These are phyloP conservation scores for Plecturocebus donacophilus DNA, from an alignment of 2,113 vertebrate genomes.

Conservation along the genomic window DNA sequence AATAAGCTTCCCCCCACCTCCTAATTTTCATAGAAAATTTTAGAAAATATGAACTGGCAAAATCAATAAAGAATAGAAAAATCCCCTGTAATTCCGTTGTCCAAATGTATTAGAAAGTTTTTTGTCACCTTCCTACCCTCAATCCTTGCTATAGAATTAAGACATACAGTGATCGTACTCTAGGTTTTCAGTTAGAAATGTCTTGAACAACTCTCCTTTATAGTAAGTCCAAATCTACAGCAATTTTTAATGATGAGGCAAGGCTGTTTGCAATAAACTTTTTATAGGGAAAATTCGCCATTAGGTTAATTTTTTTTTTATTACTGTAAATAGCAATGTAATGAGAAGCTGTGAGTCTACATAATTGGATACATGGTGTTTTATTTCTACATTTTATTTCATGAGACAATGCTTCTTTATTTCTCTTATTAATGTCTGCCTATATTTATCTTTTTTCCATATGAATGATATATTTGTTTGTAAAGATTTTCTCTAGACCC, in stretches of 20 bases:
- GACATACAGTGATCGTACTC: not conserved
- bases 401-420: not conserved
- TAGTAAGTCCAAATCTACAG: not conserved
- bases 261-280: not conserved
- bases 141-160: not conserved
- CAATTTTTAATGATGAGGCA: not conserved
- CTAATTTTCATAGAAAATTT: not conserved
- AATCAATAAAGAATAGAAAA: not conserved
- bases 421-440: not conserved
- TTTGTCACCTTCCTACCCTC: not conserved
- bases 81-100: not conserved
- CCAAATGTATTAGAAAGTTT: not conserved
- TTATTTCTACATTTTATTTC: constrained; percentile 1
- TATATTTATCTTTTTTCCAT: not conserved
- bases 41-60: not conserved
- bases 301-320: not conserved
- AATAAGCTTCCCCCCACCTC: not conserved
- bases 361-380: not conserved
- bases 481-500: not conserved
- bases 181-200: not conserved
- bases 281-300: not conserved
- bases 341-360: not conserved
- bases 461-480: not conserved
- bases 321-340: not conserved
- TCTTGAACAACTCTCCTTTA: not conserved